phyloP scores from a whole-genome alignment of 2,113 vertebrate species.

The Brachionichthys hirsutus region DNA sequence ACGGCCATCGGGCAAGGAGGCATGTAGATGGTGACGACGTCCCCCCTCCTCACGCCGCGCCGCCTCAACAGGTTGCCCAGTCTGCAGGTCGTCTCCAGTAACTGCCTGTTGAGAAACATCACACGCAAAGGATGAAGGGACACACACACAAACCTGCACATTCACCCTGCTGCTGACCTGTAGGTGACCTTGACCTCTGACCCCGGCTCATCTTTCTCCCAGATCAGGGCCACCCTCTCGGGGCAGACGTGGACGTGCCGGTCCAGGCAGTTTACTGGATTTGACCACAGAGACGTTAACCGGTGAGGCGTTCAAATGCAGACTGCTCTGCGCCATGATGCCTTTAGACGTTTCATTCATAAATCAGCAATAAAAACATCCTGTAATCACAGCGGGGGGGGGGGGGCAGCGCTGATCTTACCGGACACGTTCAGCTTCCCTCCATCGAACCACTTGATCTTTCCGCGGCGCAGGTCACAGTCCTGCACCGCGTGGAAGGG shows the following conservation, averaged over 20 bases:
- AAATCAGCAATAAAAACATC: too few relatives aligned
- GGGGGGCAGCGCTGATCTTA: constrained; percentile 16
- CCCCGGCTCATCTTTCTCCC: constrained; percentile 92
- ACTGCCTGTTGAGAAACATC: constrained; percentile 62
- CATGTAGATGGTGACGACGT: constrained; percentile 84
- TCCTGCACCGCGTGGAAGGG: constrained; percentile 75
- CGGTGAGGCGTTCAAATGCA: constrained; percentile 11
- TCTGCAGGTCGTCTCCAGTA: constrained; percentile 80
- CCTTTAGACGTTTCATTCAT: background rate
- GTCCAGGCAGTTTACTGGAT: constrained; percentile 92
- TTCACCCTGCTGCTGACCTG: constrained; percentile 76
- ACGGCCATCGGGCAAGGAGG: constrained; percentile 78
- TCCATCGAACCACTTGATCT: constrained; percentile 64
- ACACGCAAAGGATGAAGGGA: background rate
- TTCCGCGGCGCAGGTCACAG: constrained; percentile 69
- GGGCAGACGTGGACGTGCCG: constrained; percentile 84
- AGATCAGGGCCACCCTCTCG: constrained; percentile 88
- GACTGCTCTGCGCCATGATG: background rate
- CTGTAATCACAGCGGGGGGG: too few relatives aligned
- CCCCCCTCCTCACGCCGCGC: constrained; percentile 76
- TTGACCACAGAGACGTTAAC: background rate
- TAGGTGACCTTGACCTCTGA: constrained; percentile 90
- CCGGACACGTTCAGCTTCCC: constrained; percentile 69
- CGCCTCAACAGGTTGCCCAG: constrained; percentile 78
- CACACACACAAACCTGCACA: background rate